Base-by-base conservation (phyloP, 2,888 invertebrate genomes). In the Aquatica leii region DNA sequence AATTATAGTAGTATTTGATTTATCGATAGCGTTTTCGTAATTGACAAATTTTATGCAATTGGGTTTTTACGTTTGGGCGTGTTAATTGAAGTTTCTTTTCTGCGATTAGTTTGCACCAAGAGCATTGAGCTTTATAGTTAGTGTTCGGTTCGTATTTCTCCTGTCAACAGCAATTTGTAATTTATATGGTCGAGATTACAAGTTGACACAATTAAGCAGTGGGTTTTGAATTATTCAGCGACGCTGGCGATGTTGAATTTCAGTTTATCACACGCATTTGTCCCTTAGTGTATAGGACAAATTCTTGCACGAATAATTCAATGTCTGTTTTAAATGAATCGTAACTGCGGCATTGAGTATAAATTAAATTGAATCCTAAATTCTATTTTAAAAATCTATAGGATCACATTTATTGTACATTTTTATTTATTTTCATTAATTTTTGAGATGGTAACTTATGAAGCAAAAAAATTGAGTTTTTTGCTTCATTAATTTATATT, bases 191-290 rank as follows among this genome's bases (percentile, higher is more conserved):
- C 56, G 59, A 60, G 62, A 59, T 62, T 62, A 69, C 65, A 62
- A 69, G 66, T 58, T 65, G 66, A 66, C 66, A 66, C 66, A 69
- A 69, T 65, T 69, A 69, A 66, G 66, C 59, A 52, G 50, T 18
- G 52, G 41, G 59, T 52, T 64, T 64, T 64, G 64, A 59, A 64
- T 64, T 59, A 64, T 64, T 64, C 64, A 64, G 43, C 50, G 59
- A 48, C 35, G 14, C 50, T 37, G 54, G 53, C 37, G 55, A 64
- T 56, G 64, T 55, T 56, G 64, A 59, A 64, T 64, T 64, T 59
- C 59, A 59, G 59, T 59, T 59, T 64, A 59, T 64, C 59, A 59
- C 59, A 64, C 54, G 52, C 55, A 64, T 64, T 64, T 52, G 64
- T 64, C 64, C 64, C 64, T 56, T 55, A 59, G 59, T 52, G 55